These are phyloP conservation scores for Neolamprologus modestus DNA, from an alignment of 2,113 vertebrate species.

Conservation along the genomic window DNA sequence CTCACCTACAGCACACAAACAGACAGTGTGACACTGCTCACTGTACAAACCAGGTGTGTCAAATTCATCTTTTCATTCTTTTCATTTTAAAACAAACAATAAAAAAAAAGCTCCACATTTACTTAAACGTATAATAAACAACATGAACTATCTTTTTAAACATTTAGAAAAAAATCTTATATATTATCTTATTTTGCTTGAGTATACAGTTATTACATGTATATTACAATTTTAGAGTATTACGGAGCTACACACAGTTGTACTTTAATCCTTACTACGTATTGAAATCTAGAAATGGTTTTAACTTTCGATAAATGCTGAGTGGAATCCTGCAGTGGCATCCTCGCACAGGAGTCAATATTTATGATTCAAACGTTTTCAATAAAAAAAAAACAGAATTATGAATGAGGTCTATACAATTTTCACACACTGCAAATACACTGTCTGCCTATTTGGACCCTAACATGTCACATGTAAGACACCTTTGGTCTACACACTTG, in stretches of 20 bases:
- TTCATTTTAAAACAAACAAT: not conserved
- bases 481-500: not conserved
- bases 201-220: not conserved
- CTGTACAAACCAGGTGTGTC: not conserved
- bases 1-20: constrained; percentile 76
- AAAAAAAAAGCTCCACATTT: not conserved
- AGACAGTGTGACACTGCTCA: not conserved
- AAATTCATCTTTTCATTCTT: not conserved
- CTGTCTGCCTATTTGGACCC: not conserved
- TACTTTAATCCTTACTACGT: not conserved
- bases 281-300: not conserved
- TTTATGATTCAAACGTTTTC: not conserved
- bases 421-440: not conserved
- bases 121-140: not conserved
- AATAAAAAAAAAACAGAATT: not conserved
- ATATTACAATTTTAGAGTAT: not conserved
- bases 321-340: not conserved
- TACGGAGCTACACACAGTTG: not conserved
- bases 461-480: not conserved
- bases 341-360: not conserved
- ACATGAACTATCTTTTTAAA: not conserved
- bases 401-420: not conserved
- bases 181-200: not conserved
- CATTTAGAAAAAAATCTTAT: not conserved
- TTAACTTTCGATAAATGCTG: not conserved